These are phyloP conservation scores for Vicugna pacos DNA, from an alignment of 2,113 vertebrate species.

Conservation along the genomic window DNA sequence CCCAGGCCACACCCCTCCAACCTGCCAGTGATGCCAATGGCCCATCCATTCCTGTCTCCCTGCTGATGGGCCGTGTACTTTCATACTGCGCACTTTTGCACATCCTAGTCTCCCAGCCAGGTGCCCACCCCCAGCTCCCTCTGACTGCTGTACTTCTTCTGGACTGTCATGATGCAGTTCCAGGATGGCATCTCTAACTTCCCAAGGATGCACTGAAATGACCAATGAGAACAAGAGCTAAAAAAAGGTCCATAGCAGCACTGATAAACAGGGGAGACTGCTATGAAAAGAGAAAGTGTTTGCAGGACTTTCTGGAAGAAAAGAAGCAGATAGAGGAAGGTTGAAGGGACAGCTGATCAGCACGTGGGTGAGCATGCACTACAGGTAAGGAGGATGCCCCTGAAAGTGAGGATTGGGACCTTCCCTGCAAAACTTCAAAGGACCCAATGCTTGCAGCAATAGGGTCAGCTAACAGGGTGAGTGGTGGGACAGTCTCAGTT, in stretches of 20 bases:
- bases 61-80: rapidly evolving
- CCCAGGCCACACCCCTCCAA: not conserved
- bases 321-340: not conserved
- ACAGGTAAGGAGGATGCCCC: not conserved
- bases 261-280: not conserved
- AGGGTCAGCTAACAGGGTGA: not conserved
- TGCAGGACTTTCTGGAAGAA: not conserved
- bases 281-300: not conserved
- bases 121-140: not conserved
- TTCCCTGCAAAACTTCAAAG: not conserved
- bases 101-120: not conserved
- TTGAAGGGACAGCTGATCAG: not conserved
- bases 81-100: not conserved
- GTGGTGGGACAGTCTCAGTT: not conserved
- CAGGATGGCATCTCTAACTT: not conserved
- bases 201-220: not conserved
- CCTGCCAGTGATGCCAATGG: not conserved
- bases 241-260: not conserved
- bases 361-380: not conserved
- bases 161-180: not conserved
- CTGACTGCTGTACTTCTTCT: not conserved
- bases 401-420: not conserved
- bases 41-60: not conserved
- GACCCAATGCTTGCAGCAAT: not conserved
- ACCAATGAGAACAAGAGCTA: not conserved